These are phyloP conservation scores for Melanotaenia pygmaea DNA, from an alignment of 2,797 vertebrate species.

Conservation along the genomic window DNA sequence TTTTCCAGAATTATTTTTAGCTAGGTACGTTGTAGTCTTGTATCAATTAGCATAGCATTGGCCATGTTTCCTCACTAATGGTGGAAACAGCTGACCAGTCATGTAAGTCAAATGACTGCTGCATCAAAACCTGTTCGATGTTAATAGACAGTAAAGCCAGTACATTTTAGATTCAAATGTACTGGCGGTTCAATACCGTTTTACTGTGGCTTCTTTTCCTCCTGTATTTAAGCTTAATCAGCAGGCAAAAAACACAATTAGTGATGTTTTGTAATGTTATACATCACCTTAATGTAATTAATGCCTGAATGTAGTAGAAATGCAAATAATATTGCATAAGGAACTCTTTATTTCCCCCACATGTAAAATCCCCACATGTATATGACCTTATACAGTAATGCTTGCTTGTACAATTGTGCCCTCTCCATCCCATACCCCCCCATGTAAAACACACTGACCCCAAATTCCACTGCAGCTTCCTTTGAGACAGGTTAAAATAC, in stretches of 20 bases:
- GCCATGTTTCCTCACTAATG: background rate
- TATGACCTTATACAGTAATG: background rate
- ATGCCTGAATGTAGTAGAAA: background rate
- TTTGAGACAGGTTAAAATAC: constrained; percentile 31
- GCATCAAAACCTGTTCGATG: background rate
- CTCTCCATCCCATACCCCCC: background rate
- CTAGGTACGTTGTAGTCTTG: background rate
- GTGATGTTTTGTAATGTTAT: background rate
- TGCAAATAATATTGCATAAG: background rate
- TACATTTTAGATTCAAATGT: background rate
- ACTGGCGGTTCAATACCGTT: background rate
- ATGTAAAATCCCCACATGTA: background rate
- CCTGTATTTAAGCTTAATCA: background rate
- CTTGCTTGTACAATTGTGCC: background rate
- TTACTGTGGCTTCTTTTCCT: background rate
- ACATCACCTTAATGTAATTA: background rate
- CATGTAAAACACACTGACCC: constrained; percentile 24
- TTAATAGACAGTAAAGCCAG: background rate
- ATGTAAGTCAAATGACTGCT: background rate
- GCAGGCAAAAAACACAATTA: background rate
- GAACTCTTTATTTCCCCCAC: background rate
- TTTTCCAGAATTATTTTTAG: constrained; percentile 6
- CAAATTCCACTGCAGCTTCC: constrained; percentile 30
- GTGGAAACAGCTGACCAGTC: background rate
- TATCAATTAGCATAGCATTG: background rate